phyloP scores from a whole-genome alignment of 2,888 invertebrate genomes.

The Kryphioiulus occultus region DNA sequence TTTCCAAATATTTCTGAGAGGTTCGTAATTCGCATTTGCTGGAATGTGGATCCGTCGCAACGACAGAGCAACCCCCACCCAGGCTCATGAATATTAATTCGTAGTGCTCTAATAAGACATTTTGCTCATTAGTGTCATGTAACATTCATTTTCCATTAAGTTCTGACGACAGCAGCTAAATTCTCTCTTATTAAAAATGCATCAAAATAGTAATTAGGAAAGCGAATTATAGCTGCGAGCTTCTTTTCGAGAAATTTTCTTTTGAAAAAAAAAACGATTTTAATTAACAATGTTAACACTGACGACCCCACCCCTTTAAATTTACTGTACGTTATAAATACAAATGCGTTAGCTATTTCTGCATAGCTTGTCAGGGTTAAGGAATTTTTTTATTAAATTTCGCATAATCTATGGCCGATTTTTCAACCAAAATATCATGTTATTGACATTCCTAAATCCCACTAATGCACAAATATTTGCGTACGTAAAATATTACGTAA shows the following conservation, averaged over 20 bases:
- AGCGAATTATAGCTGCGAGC: background rate
- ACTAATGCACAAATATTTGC: too few relatives aligned
- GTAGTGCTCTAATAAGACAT: conserved; percentile 4
- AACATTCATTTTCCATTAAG: conserved; percentile 23
- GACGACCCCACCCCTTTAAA: background rate
- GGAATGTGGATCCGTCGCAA: conserved; percentile 7
- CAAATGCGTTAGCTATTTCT: too few relatives aligned
- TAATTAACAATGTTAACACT: conserved; percentile 1
- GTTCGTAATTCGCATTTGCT: conserved; percentile 12
- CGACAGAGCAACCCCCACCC: background rate
- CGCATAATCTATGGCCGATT: too few relatives aligned
- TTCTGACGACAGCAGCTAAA: conserved; percentile 23
- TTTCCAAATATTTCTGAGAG: conserved; percentile 23
- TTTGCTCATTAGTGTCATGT: conserved; percentile 17
- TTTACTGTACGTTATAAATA: background rate
- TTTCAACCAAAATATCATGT: too few relatives aligned
- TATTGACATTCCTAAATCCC: too few relatives aligned
- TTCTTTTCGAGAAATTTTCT: background rate
- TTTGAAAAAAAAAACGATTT: background rate
- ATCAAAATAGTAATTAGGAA: conserved; percentile 17
- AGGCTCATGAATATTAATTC: background rate
- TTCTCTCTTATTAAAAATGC: conserved; percentile 17
- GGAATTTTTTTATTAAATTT: too few relatives aligned
- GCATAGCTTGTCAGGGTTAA: too few relatives aligned
- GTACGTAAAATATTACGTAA: too few relatives aligned